A percentile compares a stretch with the other conserved stretches of the same genome.
These are phyloP conservation scores for Micrastur ruficollis DNA, from an alignment of 2,797 vertebrate genomes.

Conservation along the genomic window DNA sequence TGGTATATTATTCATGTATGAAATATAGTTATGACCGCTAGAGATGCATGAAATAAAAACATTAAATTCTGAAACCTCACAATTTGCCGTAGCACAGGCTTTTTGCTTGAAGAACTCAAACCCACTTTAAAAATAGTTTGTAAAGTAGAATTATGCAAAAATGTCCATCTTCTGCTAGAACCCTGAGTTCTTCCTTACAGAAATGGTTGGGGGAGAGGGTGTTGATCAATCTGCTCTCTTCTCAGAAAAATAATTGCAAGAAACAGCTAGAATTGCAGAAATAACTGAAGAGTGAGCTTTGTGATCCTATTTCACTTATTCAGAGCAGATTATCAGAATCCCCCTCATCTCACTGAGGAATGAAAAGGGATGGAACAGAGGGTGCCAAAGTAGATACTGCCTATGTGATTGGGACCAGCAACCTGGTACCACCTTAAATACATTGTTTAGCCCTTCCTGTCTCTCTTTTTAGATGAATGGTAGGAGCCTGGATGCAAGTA, in stretches of 20 bases:
- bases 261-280: neutral
- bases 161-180: neutral
- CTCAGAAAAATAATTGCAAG: neutral
- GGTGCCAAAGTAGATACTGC: neutral
- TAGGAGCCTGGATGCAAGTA: neutral
- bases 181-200: neutral
- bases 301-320: neutral
- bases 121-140: neutral
- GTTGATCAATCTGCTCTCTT: neutral
- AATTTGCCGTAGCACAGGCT: neutral
- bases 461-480: neutral
- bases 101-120: neutral
- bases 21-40: neutral
- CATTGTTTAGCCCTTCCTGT: neutral
- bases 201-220: neutral
- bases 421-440: neutral
- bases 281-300: neutral
- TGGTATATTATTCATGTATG: neutral
- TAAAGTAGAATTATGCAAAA: neutral
- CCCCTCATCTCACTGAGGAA: neutral
- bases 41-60: neutral
- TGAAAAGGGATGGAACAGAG: neutral
- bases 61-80: neutral
- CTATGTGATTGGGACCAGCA: neutral
- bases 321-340: neutral